A percentile compares a stretch with the other conserved stretches of the same genome.
phyloP scores from a whole-genome alignment of 1,140 invertebrate genomes.

The Drosophila repletoides region DNA sequence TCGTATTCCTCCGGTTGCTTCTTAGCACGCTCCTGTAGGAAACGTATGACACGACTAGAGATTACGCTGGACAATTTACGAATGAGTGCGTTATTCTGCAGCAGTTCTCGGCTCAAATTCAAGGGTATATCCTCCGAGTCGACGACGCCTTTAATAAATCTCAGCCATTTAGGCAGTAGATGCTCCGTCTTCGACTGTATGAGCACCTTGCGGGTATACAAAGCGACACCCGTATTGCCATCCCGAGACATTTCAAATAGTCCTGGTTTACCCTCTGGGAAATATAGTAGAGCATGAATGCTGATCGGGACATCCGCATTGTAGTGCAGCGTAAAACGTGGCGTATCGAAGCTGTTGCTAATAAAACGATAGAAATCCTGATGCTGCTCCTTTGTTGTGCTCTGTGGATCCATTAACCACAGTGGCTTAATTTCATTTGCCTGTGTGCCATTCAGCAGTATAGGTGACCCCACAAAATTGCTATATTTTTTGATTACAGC shows the following conservation, averaged over 20 bases:
- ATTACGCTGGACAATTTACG: constrained; percentile 92
- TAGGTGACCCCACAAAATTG: constrained; percentile 97
- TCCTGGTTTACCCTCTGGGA: constrained; percentile 94
- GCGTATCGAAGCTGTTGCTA: constrained; percentile 91
- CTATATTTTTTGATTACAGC: constrained; percentile 97
- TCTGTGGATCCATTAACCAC: constrained; percentile 96
- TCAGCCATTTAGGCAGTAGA: constrained; percentile 96
- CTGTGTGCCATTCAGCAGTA: constrained; percentile 94
- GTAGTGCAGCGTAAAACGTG: constrained; percentile 92
- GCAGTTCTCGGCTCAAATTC: constrained; percentile 96
- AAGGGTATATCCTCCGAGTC: constrained; percentile 99
- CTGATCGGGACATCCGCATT: constrained; percentile 95
- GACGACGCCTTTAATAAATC: constrained; percentile 97
- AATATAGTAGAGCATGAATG: constrained; percentile 95
- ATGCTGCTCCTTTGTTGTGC: constrained; percentile 93
- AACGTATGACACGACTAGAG: constrained; percentile 92
- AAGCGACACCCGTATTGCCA: constrained; percentile 89
- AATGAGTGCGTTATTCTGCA: constrained; percentile 96
- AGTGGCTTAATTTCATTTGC: constrained; percentile 94
- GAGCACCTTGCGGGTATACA: constrained; percentile 95
- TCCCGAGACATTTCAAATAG: constrained; percentile 95
- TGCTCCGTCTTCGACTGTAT: constrained; percentile 96
- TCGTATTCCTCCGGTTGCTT: constrained; percentile 93
- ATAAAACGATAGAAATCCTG: constrained; percentile 96
- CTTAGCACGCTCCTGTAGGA: constrained; percentile 91